Percentiles rank a stretch among this genome's conserved stretches.
Evolutionary conservation across 2,888 invertebrate genomes (phyloP).

Genomic region (Athripsodes cinereus): DNA sequence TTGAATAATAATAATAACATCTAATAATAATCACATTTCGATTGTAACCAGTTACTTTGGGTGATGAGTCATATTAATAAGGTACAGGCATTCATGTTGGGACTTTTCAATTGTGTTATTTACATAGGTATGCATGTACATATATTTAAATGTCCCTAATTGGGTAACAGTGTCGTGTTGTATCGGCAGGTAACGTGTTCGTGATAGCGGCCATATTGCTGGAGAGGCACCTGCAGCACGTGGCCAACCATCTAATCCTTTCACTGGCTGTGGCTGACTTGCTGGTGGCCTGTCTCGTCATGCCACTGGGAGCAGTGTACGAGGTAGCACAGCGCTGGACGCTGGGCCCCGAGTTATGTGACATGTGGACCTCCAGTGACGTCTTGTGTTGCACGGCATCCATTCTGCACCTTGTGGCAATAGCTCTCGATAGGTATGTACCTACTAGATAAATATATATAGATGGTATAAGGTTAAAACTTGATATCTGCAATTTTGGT

Average conservation of each 20-base stretch:
- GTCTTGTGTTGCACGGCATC: constrained; percentile 86
- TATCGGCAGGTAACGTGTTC: constrained; percentile 76
- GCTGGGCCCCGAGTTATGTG: constrained; percentile 80
- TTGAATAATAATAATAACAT: no score
- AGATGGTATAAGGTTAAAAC: no score
- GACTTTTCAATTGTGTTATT: no score
- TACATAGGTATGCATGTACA: no score
- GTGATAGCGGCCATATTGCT: constrained; percentile 89
- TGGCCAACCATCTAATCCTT: constrained; percentile 85
- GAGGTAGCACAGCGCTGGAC: constrained; percentile 78
- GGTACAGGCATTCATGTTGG: no score
- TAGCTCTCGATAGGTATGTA: constrained; percentile 70
- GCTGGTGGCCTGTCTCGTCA: constrained; percentile 77
- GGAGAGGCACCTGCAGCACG: constrained; percentile 80
- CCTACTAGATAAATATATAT: no score
- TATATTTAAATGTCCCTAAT: no score
- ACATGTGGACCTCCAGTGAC: constrained; percentile 92
- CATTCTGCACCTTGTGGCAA: constrained; percentile 74
- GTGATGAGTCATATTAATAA: no score
- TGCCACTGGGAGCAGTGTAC: constrained; percentile 72
- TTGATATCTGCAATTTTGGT: no score
- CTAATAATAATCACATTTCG: no score
- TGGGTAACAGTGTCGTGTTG: no score
- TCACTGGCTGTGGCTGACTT: constrained; percentile 89
- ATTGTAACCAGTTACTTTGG: no score